A percentile compares a stretch with the other conserved stretches of the same genome.
Conservation (phyloP, 2,888 invertebrate species). For the Kuschelorhynchus macadamiae region DNA sequence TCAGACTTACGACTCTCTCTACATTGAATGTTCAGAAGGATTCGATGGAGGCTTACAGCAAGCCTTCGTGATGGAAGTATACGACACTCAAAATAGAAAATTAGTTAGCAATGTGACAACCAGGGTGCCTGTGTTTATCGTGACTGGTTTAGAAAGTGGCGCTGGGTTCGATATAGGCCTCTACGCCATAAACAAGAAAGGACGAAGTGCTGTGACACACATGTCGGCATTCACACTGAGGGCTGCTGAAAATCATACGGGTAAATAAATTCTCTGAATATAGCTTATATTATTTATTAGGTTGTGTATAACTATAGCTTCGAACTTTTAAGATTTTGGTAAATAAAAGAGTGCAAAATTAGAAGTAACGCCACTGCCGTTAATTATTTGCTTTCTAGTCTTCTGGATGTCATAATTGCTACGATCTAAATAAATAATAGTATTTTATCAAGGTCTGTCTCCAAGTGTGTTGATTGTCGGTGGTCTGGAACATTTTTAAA, state of each 20-base stretch:
- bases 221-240: conserved; percentile 81
- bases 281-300: no score
- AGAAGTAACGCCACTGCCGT: no score
- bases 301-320: no score
- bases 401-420: no score
- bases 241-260: conserved; percentile 81
- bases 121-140: conserved; percentile 75
- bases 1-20: conserved; percentile 80
- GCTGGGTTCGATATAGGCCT: conserved; percentile 78
- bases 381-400: no score
- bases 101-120: conserved; percentile 74
- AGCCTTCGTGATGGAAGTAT: conserved; percentile 81
- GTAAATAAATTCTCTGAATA: conserved; percentile 66
- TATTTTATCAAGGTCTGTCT: no score
- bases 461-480: no score
- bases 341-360: no score
- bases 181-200: conserved; percentile 81
- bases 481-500: no score
- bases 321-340: no score
- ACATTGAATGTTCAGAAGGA: conserved; percentile 81
- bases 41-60: conserved; percentile 84
- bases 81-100: conserved; percentile 71
- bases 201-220: conserved; percentile 76
- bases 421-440: no score
- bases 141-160: conserved; percentile 78